Percentiles rank a stretch among this genome's conserved stretches.
These are phyloP conservation scores for Pyxicephalus adspersus DNA, from an alignment of 2,113 vertebrate species.

Conservation along the genomic window DNA sequence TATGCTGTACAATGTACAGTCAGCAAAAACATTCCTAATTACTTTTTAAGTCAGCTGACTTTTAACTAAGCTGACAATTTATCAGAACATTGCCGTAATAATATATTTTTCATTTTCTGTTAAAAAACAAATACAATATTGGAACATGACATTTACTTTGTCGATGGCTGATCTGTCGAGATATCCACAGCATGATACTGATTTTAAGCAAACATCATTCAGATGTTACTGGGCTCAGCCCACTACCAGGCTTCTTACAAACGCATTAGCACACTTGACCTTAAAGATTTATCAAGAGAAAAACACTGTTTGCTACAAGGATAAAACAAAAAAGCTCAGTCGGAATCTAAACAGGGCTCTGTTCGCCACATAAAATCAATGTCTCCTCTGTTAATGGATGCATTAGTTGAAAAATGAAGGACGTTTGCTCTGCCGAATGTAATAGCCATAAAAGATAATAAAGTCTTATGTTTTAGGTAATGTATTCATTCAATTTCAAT, in stretches of 20 bases:
- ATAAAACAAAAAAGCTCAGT: neutral
- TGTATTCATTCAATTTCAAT: slow-evolving; percentile 47
- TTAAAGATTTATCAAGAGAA: slow-evolving; percentile 38
- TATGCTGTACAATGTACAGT: too few species aligned
- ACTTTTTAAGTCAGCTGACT: too few species aligned
- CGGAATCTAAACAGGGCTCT: slow-evolving; percentile 27
- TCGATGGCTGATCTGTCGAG: neutral
- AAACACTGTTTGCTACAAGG: neutral
- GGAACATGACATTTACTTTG: neutral
- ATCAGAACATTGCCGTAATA: too few species aligned
- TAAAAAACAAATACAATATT: too few species aligned
- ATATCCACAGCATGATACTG: slow-evolving; percentile 1
- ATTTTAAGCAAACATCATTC: slow-evolving; percentile 12
- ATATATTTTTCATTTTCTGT: too few species aligned
- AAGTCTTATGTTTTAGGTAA: slow-evolving; percentile 33
- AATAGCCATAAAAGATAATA: slow-evolving; percentile 39
- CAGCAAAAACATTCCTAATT: too few species aligned
- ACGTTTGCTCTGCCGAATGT: slow-evolving; percentile 20
- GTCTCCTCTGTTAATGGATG: slow-evolving; percentile 43
- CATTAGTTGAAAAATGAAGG: slow-evolving; percentile 55
- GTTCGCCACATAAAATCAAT: slow-evolving; percentile 40
- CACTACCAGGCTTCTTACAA: neutral
- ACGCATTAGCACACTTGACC: slow-evolving; percentile 8
- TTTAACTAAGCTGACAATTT: too few species aligned
- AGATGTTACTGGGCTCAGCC: neutral